Base-by-base conservation (phyloP, 2,888 invertebrate species). In the Fragum whitleyi region DNA sequence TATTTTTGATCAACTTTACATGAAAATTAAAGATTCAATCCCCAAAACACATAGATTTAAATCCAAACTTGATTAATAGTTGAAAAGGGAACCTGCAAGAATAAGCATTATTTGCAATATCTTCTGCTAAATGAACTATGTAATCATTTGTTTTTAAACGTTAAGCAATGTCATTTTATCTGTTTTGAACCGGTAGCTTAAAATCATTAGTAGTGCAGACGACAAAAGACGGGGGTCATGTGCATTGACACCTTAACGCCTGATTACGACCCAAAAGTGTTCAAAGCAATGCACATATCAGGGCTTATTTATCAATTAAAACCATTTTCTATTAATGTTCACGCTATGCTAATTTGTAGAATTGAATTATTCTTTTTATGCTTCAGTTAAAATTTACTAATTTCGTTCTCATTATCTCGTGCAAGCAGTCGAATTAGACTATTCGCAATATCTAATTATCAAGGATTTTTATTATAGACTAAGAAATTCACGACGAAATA, bases 141-240 rank as follows among this genome's bases (percentile, higher is more conserved):
- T 65, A 65, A 65, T 65, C 65, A 42, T 65, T 65, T 65, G 65
- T 65, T 42, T 65, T 61, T 42, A 9, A 23, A n/a, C 26, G 42
- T 42, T 3, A 23, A 23, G 21, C 7, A 65, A n/a, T 32, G 65
- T 65, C 26, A 65, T 65, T 65, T 65, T 65, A 65, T 65, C 65
- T 65, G 39, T n/a, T 42, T 42, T 32, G 21, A 21, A 32, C 42
- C 42, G 65, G 36, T 65, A 42, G 65, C 65, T 65, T 28, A 65
- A 65, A 65, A 65, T 65, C 65, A 65, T 65, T 65, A 65, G 65
- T 42, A 65, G 23, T 32, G 65, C 65, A 65, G 65, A 65, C 65
- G 65, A 65, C 65, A 65, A 65, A 65, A 36, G 23, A 14, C 21
- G n/a, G 23, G n/a, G 36, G 65, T 65, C 65, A 36, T 65, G 42